phyloP scores from a whole-genome alignment of 2,888 invertebrate genomes.

The Tiphia femorata region DNA sequence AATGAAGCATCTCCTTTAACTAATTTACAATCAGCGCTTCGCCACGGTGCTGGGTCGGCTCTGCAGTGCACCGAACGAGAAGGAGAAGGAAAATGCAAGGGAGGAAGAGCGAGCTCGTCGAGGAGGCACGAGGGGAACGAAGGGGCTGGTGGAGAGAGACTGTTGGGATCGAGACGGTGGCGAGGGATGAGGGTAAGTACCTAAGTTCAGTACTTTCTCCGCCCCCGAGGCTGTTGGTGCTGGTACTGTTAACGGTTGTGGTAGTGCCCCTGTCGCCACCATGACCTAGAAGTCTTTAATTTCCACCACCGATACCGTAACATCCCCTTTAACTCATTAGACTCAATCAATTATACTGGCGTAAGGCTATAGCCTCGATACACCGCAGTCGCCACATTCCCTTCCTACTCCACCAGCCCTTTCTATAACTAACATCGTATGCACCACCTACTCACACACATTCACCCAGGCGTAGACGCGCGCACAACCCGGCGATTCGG shows the following conservation, averaged over 20 bases:
- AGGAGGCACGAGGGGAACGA: conserved; percentile 22
- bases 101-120: conserved; percentile 15
- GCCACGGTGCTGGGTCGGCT: conserved; percentile 29
- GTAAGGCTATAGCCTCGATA: conserved; percentile 40
- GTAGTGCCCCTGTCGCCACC: conserved; percentile 44
- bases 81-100: conserved; percentile 14
- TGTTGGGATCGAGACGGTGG: no score
- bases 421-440: conserved; percentile 9
- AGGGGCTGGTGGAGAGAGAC: conserved; percentile 19
- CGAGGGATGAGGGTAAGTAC: conserved; percentile 42
- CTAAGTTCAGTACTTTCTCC: conserved; percentile 59
- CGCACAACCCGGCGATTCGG: no score
- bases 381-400: no score
- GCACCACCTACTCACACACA: conserved; percentile 22
- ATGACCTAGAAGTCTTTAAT: conserved; percentile 66
- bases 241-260: no score
- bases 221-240: conserved; percentile 38
- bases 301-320: conserved; percentile 45
- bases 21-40: conserved; percentile 65
- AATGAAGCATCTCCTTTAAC: conserved; percentile 67
- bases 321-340: conserved; percentile 66
- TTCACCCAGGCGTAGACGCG: no score
- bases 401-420: conserved; percentile 31
- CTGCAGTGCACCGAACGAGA: conserved; percentile 25
- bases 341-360: conserved; percentile 62